A percentile compares a stretch with the other conserved stretches of the same genome.
Conservation (phyloP, 2,797 vertebrate species). For the Lithobates pipiens region DNA sequence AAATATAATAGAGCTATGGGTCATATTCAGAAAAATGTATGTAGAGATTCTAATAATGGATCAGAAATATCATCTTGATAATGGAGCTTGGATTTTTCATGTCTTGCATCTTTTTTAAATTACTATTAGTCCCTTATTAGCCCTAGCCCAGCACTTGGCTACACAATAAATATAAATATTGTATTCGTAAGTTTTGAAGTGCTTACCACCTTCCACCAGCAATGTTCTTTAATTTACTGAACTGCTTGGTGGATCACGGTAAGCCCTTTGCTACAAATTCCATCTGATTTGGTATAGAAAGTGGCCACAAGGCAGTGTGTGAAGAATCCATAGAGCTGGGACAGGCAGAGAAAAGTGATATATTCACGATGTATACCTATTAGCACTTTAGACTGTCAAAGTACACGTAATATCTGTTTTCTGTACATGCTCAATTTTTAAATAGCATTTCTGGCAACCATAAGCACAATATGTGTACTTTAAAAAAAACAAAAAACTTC, state of each 20-base stretch:
- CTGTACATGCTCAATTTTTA: not conserved
- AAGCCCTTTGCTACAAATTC: not conserved
- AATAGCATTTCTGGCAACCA: not conserved
- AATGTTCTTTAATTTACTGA: too few species aligned
- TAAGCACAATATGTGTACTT: conserved; percentile 1
- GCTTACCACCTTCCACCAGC: not conserved
- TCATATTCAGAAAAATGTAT: too few species aligned
- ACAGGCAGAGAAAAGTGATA: not conserved
- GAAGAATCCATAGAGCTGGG: not conserved
- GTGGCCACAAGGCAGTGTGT: too few species aligned
- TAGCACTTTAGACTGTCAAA: not conserved
- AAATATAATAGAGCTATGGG: too few species aligned
- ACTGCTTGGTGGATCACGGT: too few species aligned
- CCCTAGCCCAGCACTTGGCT: not conserved
- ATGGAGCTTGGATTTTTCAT: too few species aligned
- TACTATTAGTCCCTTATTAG: not conserved
- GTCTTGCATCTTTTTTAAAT: too few species aligned
- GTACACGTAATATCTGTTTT: not conserved
- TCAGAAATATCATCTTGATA: too few species aligned
- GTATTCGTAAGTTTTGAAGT: not conserved
- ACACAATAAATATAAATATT: not conserved
- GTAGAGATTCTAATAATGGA: too few species aligned
- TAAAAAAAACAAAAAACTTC: not conserved
- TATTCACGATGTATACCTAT: not conserved
- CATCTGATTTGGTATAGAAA: not conserved